Conservation (phyloP, 1,140 invertebrate genomes). For the Drosophila tristis region DNA sequence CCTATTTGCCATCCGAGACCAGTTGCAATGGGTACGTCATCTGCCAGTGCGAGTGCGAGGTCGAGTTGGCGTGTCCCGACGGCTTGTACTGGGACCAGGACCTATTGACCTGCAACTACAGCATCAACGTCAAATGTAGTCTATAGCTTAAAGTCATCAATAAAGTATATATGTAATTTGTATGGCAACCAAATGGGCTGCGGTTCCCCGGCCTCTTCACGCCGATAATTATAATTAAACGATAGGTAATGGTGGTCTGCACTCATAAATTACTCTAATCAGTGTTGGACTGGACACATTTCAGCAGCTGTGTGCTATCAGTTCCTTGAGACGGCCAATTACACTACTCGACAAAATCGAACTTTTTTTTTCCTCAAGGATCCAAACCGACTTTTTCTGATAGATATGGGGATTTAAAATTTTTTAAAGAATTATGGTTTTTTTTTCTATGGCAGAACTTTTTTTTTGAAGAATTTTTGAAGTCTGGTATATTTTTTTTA, state of each 20-base stretch:
- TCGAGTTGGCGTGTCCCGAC: constrained; percentile 41
- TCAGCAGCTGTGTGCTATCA: constrained; percentile 14
- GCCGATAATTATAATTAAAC: too few species aligned
- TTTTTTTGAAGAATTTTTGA: too few species aligned
- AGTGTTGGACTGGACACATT: neutral
- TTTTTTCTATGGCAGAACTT: too few species aligned
- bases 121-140: constrained; percentile 17
- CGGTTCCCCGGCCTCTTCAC: neutral
- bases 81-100: constrained; percentile 49
- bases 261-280: constrained; percentile 37
- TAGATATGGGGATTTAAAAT: too few species aligned
- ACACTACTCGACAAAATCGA: too few species aligned
- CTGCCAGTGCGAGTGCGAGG: constrained; percentile 69
- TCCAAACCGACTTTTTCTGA: too few species aligned
- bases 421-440: too few species aligned
- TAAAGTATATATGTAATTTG: constrained; percentile 29
- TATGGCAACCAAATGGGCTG: constrained; percentile 8
- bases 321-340: neutral
- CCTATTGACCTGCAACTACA: constrained; percentile 41
- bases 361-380: too few species aligned
- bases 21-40: constrained; percentile 43
- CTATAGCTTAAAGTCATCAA: constrained; percentile 37
- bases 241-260: constrained; percentile 8
- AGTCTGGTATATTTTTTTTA: too few species aligned
- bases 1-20: constrained; percentile 28